phyloP scores from a whole-genome alignment of 2,113 vertebrate species.

The Anoura caudifer region DNA sequence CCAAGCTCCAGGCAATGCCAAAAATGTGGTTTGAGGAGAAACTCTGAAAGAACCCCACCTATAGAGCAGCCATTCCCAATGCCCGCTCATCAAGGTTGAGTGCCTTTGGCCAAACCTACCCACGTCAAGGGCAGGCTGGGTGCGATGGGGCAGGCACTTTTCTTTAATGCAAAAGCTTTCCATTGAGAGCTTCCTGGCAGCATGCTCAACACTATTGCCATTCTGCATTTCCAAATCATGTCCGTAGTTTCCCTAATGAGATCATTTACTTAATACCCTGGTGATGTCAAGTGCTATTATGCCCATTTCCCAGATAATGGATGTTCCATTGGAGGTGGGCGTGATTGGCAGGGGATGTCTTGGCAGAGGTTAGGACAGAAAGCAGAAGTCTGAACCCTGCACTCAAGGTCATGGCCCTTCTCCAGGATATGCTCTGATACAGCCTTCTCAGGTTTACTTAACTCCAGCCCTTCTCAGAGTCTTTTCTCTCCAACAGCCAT shows the following conservation, averaged over 20 bases:
- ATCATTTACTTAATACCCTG: constrained; percentile 40
- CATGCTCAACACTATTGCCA: background rate
- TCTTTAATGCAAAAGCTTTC: background rate
- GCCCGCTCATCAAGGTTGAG: background rate
- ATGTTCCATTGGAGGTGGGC: background rate
- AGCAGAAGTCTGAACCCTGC: background rate
- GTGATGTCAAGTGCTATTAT: constrained; percentile 52
- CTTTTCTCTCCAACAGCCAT: background rate
- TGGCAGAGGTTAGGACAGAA: background rate
- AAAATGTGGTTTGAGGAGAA: background rate
- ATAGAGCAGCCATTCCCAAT: background rate
- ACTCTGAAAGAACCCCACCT: background rate
- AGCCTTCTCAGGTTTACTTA: background rate
- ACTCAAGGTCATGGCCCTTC: background rate
- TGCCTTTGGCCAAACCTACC: background rate
- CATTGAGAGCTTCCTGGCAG: background rate
- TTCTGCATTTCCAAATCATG: background rate
- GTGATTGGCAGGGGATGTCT: background rate
- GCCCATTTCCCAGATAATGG: constrained; percentile 36
- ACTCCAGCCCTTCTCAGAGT: background rate
- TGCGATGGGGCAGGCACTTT: background rate
- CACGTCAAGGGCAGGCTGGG: background rate
- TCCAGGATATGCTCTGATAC: background rate
- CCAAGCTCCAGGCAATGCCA: background rate
- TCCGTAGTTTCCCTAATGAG: constrained; percentile 23